Conservation (phyloP, 1,140 invertebrate genomes). For the Pentalonia nigronervosa region DNA sequence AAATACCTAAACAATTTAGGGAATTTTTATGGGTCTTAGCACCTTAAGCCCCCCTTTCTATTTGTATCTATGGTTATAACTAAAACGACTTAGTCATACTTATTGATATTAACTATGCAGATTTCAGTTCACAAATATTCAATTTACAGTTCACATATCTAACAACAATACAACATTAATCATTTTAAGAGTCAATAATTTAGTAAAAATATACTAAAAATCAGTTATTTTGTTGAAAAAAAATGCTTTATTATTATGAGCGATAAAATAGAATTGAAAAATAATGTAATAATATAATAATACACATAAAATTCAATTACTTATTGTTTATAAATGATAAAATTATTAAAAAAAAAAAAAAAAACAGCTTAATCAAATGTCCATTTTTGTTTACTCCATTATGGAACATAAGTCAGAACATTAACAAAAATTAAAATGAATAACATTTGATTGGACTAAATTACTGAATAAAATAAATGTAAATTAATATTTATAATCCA, state of each 20-base stretch:
- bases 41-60: too few relatives aligned
- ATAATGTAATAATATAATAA: background rate
- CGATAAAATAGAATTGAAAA: background rate
- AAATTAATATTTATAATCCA: slow-evolving; percentile 21
- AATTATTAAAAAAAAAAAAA: background rate
- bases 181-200: background rate
- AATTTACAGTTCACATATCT: background rate
- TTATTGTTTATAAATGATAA: background rate
- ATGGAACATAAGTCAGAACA: background rate
- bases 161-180: background rate
- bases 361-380: slow-evolving; percentile 11
- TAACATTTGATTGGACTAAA: slow-evolving; percentile 47
- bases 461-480: slow-evolving; percentile 3
- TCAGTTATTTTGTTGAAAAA: background rate
- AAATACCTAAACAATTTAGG: too few relatives aligned
- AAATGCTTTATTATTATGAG: slow-evolving; percentile 13
- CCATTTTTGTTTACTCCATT: background rate
- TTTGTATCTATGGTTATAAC: too few relatives aligned
- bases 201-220: background rate
- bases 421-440: slow-evolving; percentile 46
- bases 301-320: background rate
- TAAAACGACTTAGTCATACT: too few relatives aligned
- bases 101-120: too few relatives aligned
- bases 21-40: too few relatives aligned
- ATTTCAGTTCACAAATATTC: too few relatives aligned